Conservation (phyloP, 2,113 vertebrate species). For the Falcunculus frontatus region DNA sequence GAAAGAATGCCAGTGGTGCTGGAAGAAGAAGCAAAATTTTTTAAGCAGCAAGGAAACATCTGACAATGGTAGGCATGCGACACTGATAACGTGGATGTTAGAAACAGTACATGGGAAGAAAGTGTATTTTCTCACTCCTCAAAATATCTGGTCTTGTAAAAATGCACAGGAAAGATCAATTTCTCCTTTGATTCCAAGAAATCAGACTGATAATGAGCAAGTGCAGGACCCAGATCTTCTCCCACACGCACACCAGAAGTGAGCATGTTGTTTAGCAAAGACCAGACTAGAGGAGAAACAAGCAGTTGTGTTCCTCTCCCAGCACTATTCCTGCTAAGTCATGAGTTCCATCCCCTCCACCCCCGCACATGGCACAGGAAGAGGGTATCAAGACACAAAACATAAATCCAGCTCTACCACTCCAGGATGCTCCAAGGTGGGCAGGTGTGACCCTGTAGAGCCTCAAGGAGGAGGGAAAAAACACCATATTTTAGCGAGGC, state of each 20-base stretch:
- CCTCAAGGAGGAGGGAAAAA: background rate
- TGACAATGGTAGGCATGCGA: background rate
- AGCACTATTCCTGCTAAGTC: background rate
- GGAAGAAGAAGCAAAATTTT: background rate
- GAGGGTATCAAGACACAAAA: background rate
- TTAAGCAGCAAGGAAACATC: background rate
- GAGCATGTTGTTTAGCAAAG: background rate
- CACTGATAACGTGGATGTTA: background rate
- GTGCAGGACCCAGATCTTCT: background rate
- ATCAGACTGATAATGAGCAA: background rate
- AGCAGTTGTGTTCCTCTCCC: background rate
- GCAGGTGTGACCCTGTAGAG: background rate
- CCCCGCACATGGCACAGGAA: background rate
- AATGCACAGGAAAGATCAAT: background rate
- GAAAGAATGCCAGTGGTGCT: background rate
- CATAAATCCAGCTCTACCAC: background rate
- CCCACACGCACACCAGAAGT: background rate
- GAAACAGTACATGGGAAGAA: background rate
- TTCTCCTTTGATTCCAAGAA: background rate
- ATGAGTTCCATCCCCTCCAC: background rate
- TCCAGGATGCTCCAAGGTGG: background rate
- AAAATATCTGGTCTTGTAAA: background rate
- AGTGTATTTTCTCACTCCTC: background rate
- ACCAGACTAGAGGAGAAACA: background rate
- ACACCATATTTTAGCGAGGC: accelerated